Evolutionary conservation across 1,140 invertebrate genomes (phyloP), one percentile per base, ranked within the genome.

Genomic region (Drosophila ogumai): DNA sequence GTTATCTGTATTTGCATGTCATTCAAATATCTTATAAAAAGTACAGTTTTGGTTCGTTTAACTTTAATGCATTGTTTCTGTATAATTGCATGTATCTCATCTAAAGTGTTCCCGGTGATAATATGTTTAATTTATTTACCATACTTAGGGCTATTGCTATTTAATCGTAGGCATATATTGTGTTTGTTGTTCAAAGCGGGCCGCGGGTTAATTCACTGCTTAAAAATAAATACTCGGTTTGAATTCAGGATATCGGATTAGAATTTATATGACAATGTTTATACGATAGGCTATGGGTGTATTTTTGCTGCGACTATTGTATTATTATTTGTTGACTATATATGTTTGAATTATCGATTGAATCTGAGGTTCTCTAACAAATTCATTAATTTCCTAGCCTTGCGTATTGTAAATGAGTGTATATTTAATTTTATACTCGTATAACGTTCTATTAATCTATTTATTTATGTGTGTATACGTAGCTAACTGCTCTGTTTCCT

Each of bases 11-110:
- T 87, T 79, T 88, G 50, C 34, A 69, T 63, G 74, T 69, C 75
- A 86, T 87, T 86, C 63, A 84, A 86, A 88, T 90, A 90, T 88
- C 69, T 90, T 88, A 84, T 88, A 84, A 84, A 88, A 88, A 84
- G 68, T 90, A 77, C 76, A 90, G 66, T 90, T 88, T 90, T 75
- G 74, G 72, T 88, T 88, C 78, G 66, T 90, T 88, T 71, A 88
- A 84, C 54, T 71, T 78, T 49, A 69, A 77, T 77, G 75, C 63
- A 77, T 69, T 77, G 65, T 75, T 65, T 66, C 60, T 66, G 72
- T 86, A 81, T 77, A 69, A 58, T 58, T 71, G 77, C 73, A 66
- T 80, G 67, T 84, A 84, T 90, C 65, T 80, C 72, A 52, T 65
- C 61, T 59, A 61, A 88, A 77, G 84, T 81, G 80, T 77, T 88